phyloP scores from a whole-genome alignment of 2,888 invertebrate genomes.

The Eristalis intricaria region DNA sequence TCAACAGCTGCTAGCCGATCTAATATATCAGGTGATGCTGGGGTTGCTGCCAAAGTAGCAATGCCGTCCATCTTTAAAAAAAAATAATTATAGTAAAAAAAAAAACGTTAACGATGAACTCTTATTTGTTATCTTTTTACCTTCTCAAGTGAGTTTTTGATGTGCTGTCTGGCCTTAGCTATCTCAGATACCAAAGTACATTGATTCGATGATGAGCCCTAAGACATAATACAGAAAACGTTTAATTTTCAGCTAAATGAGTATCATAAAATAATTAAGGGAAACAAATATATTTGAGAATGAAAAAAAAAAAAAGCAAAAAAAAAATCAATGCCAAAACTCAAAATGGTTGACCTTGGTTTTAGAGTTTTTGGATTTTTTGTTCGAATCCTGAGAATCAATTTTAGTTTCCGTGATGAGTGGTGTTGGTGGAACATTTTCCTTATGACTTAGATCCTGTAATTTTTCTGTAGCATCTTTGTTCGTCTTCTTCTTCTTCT shows the following conservation, averaged over 20 bases:
- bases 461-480: constrained; percentile 53
- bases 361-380: constrained; percentile 41
- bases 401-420: constrained; percentile 8
- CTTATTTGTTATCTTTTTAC: constrained; percentile 79
- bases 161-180: constrained; percentile 92
- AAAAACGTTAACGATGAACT: background rate
- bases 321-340: constrained; percentile 15
- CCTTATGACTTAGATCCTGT: constrained; percentile 45
- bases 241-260: background rate
- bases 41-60: constrained; percentile 82
- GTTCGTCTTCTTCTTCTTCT: constrained; percentile 59
- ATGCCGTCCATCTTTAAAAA: constrained; percentile 85
- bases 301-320: background rate
- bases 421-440: constrained; percentile 57
- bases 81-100: background rate
- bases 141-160: constrained; percentile 88
- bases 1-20: constrained; percentile 84
- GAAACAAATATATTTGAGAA: background rate
- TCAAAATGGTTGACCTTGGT: constrained; percentile 60
- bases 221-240: background rate
- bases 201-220: constrained; percentile 74
- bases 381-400: constrained; percentile 27
- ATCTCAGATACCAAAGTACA: constrained; percentile 91
- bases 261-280: background rate
- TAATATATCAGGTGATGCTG: constrained; percentile 83